phyloP scores from a whole-genome alignment of 2,113 vertebrate species.

The Odontesthes bonariensis region DNA sequence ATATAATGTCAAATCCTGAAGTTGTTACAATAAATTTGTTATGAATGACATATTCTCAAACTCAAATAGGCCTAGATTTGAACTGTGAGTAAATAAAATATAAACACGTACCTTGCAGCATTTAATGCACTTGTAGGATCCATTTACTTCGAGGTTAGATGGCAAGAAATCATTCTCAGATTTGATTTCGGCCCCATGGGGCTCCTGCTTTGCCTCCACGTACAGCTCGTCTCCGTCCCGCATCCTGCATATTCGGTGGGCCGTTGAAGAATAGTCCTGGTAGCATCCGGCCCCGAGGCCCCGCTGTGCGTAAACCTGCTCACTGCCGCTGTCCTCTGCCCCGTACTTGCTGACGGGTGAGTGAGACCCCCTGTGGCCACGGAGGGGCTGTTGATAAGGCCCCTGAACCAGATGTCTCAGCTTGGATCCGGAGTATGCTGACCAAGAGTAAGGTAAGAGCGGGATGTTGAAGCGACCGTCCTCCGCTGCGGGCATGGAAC shows the following conservation, averaged over 20 bases:
- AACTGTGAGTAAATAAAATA: background rate
- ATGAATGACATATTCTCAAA: background rate
- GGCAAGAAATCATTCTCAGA: slow-evolving; percentile 88
- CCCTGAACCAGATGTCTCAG: slow-evolving; percentile 87
- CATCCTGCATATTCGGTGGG: slow-evolving; percentile 76
- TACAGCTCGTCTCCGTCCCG: slow-evolving; percentile 69
- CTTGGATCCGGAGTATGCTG: slow-evolving; percentile 85
- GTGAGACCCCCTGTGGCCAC: slow-evolving; percentile 77
- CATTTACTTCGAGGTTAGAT: slow-evolving; percentile 84
- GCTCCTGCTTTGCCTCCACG: slow-evolving; percentile 76
- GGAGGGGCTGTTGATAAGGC: slow-evolving; percentile 52
- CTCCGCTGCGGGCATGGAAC: slow-evolving; percentile 78
- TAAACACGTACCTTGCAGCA: slow-evolving; percentile 90
- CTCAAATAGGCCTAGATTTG: background rate
- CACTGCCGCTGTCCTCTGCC: slow-evolving; percentile 73
- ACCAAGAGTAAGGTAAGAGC: slow-evolving; percentile 91
- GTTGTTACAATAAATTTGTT: too few relatives aligned
- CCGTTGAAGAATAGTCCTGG: slow-evolving; percentile 78
- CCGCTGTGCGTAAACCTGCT: slow-evolving; percentile 71
- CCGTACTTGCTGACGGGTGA: slow-evolving; percentile 83
- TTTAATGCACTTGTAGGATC: slow-evolving; percentile 93
- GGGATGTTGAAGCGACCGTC: slow-evolving; percentile 83
- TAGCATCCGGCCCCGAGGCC: slow-evolving; percentile 76
- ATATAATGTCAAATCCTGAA: too few relatives aligned
- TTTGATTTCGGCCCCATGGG: slow-evolving; percentile 85